phyloP scores from a whole-genome alignment of 2,113 vertebrate genomes.

The Stercorarius parasiticus region DNA sequence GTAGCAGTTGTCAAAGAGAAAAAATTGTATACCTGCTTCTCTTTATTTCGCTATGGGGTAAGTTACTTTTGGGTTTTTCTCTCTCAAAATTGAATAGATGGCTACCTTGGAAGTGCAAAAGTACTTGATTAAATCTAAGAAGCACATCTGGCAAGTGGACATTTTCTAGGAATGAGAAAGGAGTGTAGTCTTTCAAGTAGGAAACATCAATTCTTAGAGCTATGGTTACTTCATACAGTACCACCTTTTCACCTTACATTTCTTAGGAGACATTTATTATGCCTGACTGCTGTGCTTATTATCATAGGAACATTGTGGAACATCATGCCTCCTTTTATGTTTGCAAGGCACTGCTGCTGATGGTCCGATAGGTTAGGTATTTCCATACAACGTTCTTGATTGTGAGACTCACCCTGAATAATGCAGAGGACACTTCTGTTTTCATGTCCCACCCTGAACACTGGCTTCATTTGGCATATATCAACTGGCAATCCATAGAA shows the following conservation, averaged over 20 bases:
- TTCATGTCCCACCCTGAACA: neutral
- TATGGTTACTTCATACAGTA: neutral
- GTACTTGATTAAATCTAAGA: neutral
- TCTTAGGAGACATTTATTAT: neutral
- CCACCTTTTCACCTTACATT: neutral
- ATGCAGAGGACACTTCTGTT: neutral
- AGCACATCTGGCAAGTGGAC: neutral
- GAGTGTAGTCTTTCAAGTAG: neutral
- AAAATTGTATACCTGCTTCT: neutral
- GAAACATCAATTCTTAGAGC: neutral
- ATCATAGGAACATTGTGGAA: neutral
- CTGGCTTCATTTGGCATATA: neutral
- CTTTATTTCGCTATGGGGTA: constrained; percentile 32
- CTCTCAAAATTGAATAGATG: constrained; percentile 17
- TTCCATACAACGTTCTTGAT: neutral
- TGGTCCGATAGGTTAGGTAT: neutral
- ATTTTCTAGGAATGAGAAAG: neutral
- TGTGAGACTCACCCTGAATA: neutral
- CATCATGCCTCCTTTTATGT: neutral
- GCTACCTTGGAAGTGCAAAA: neutral
- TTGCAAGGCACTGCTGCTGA: neutral
- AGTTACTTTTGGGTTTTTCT: constrained; percentile 3
- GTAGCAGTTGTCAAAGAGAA: neutral
- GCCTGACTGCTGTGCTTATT: neutral
- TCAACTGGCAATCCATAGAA: neutral